phyloP scores from a whole-genome alignment of 2,888 invertebrate species.

The Ectobius pallidus region DNA sequence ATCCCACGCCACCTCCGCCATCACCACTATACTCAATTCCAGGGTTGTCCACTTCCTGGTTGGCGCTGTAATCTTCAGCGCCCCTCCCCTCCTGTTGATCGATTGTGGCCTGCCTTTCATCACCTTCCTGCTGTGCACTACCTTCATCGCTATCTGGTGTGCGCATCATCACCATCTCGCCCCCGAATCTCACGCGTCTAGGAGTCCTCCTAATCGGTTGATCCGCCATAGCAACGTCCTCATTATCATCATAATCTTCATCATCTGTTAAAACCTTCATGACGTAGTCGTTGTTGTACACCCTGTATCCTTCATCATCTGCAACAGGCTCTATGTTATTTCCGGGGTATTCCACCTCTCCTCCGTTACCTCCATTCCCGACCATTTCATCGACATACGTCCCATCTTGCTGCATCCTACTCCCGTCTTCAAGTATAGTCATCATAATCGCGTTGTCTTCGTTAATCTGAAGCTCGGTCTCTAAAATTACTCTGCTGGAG shows the following conservation, averaged over 20 bases:
- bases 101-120: neutral
- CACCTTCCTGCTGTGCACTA: conserved; percentile 32
- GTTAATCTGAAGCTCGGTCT: conserved; percentile 82
- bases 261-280: conserved; percentile 60
- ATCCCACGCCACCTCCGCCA: neutral
- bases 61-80: neutral
- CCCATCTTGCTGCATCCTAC: neutral
- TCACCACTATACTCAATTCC: neutral
- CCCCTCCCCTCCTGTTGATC: neutral
- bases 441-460: conserved; percentile 82
- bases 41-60: neutral
- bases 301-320: conserved; percentile 44
- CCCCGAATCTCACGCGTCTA: conserved; percentile 82
- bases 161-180: conserved; percentile 84
- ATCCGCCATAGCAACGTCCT: conserved; percentile 59
- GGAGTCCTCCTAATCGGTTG: conserved; percentile 60
- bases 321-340: conserved; percentile 54
- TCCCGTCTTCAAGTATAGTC: conserved; percentile 76
- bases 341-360: conserved; percentile 16
- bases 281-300: conserved; percentile 58
- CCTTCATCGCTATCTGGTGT: conserved; percentile 75
- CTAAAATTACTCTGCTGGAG: conserved; percentile 67
- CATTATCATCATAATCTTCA: conserved; percentile 59
- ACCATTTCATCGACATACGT: neutral
- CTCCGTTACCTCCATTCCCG: neutral